A percentile compares a stretch with the other conserved stretches of the same genome.
phyloP scores from a whole-genome alignment of 2,888 invertebrate genomes.

The Andrena minutula region DNA sequence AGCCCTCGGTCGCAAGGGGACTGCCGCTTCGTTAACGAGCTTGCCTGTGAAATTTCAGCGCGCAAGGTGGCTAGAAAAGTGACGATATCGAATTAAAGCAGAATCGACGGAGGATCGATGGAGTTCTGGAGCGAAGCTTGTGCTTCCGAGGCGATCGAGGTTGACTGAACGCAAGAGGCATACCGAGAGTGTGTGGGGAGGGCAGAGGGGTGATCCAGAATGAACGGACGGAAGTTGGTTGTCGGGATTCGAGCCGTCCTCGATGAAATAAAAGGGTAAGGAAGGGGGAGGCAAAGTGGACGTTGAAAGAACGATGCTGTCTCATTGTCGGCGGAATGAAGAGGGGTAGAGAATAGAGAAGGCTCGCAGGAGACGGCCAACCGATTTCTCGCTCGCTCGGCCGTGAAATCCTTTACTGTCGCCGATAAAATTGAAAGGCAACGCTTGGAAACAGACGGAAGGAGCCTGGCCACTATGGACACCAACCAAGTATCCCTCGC shows the following conservation, averaged over 20 bases:
- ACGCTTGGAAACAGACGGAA: background rate
- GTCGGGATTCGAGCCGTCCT: conserved; percentile 6
- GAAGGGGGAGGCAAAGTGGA: background rate
- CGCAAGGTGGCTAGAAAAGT: no score
- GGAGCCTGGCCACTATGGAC: no score
- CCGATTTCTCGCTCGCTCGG: conserved; percentile 28
- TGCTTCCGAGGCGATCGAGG: no score
- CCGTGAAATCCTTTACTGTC: conserved; percentile 27
- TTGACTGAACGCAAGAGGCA: no score
- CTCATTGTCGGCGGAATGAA: conserved; percentile 16
- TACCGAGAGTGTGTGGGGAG: no score
- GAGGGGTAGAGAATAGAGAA: conserved; percentile 28
- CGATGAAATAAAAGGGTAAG: conserved; percentile 20
- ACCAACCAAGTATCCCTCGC: background rate
- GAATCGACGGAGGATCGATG: no score
- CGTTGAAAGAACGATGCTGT: conserved; percentile 2
- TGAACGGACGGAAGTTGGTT: conserved; percentile 16
- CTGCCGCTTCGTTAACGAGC: no score
- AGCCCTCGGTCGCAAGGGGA: no score
- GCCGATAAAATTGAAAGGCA: conserved; percentile 23
- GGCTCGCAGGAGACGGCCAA: conserved; percentile 6
- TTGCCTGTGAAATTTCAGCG: no score
- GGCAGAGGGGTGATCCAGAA: background rate
- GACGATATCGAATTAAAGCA: no score
- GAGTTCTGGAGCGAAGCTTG: no score